Evolutionary conservation across 2,113 vertebrate genomes (phyloP).

Genomic region (Larimichthys crocea): DNA sequence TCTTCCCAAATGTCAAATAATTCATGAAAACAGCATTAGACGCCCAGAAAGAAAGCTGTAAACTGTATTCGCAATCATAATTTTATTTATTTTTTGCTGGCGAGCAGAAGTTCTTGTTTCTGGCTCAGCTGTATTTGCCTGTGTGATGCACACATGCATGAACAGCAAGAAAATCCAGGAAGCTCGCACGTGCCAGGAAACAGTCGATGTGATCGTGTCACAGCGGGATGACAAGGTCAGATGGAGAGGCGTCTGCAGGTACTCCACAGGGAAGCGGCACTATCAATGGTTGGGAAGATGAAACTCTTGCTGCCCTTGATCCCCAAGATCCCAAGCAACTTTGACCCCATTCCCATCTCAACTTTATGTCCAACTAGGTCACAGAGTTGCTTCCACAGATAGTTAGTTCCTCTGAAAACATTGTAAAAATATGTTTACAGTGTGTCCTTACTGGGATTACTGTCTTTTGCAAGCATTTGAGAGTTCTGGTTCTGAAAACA

Average conservation of each 20-base stretch:
- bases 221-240: constrained; percentile 72
- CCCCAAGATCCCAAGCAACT: constrained; percentile 1
- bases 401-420: constrained; percentile 6
- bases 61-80: neutral
- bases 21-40: constrained; percentile 30
- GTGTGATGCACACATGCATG: constrained; percentile 10
- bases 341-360: constrained; percentile 37
- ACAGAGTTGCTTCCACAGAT: constrained; percentile 7
- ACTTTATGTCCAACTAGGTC: constrained; percentile 24
- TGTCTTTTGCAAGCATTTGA: neutral
- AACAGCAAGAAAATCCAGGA: constrained; percentile 25
- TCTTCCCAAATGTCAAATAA: constrained; percentile 26
- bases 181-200: constrained; percentile 32
- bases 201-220: constrained; percentile 42
- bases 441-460: neutral
- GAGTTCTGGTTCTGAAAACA: neutral
- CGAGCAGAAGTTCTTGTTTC: constrained; percentile 9
- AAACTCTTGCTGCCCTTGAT: constrained; percentile 62
- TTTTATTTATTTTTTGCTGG: neutral
- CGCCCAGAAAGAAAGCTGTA: neutral
- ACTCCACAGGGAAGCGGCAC: constrained; percentile 57
- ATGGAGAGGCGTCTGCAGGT: constrained; percentile 55
- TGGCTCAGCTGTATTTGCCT: constrained; percentile 14
- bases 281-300: constrained; percentile 62
- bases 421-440: neutral